Percentiles rank a stretch among this genome's conserved stretches.
These are phyloP conservation scores for Phyllotreta striolata DNA, from an alignment of 2,888 invertebrate species.

Conservation along the genomic window DNA sequence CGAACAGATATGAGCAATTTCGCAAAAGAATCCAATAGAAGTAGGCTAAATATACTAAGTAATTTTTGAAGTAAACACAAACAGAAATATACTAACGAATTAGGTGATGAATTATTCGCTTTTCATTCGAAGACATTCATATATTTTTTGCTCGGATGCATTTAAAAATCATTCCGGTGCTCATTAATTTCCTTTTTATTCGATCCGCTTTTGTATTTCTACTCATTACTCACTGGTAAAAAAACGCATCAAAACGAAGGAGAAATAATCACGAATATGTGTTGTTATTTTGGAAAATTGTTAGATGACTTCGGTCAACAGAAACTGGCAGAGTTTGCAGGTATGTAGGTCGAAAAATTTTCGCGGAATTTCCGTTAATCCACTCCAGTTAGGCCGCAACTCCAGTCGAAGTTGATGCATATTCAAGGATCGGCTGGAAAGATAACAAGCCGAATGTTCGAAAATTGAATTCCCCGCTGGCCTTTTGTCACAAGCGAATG, in stretches of 20 bases:
- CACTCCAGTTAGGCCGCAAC: conserved; percentile 9
- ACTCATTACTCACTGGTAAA: neutral
- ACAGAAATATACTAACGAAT: too few relatives aligned
- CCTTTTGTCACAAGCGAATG: conserved; percentile 19
- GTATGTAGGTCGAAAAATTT: neutral
- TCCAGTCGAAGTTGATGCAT: conserved; percentile 19
- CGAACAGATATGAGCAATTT: too few relatives aligned
- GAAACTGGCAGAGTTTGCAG: too few relatives aligned
- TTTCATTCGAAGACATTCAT: too few relatives aligned
- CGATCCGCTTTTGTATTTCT: neutral
- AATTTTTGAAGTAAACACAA: too few relatives aligned
- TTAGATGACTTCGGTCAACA: too few relatives aligned
- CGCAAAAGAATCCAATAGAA: too few relatives aligned
- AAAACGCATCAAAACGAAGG: neutral
- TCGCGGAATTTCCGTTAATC: neutral
- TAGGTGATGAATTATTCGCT: too few relatives aligned
- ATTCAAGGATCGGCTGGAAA: conserved; percentile 23
- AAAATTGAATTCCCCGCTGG: conserved; percentile 23
- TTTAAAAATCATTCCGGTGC: too few relatives aligned
- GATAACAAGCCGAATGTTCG: conserved; percentile 24
- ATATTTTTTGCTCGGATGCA: too few relatives aligned
- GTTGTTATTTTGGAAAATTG: neutral
- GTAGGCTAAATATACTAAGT: too few relatives aligned
- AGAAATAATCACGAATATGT: too few relatives aligned
- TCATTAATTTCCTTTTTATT: neutral